Evolutionary conservation across 2,888 invertebrate genomes (phyloP).

Genomic region (Cerastis leucographa): DNA sequence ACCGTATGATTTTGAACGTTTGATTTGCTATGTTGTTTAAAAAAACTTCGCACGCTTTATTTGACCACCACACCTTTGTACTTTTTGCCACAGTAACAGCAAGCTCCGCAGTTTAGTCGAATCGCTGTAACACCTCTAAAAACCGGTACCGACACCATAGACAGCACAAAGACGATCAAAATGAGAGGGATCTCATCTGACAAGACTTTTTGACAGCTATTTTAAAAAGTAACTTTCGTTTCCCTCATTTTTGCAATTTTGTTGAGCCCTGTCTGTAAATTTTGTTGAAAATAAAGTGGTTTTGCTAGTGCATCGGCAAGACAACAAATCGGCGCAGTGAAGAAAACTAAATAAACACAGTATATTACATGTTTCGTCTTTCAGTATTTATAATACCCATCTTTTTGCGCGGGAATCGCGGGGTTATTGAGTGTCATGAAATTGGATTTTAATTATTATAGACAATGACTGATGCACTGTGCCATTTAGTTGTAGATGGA

Average conservation of each 20-base stretch:
- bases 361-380: conserved; percentile 10
- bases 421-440: conserved; percentile 52
- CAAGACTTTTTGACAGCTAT: conserved; percentile 52
- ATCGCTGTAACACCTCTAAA: not conserved
- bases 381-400: conserved; percentile 23
- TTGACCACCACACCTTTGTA: not conserved
- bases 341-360: conserved; percentile 1
- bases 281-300: conserved; percentile 40
- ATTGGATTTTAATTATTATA: conserved; percentile 41
- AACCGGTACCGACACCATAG: not conserved
- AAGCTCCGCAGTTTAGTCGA: conserved; percentile 18
- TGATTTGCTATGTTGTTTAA: not conserved
- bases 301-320: conserved; percentile 9
- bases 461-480: conserved; percentile 87
- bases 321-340: conserved; percentile 17
- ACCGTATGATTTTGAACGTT: too few species aligned
- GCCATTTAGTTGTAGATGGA: conserved; percentile 89
- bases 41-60: not conserved
- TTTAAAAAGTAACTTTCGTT: conserved; percentile 63
- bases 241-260: conserved; percentile 53
- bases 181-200: not conserved
- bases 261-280: conserved; percentile 49
- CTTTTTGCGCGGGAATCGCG: conserved; percentile 72
- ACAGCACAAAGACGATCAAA: not conserved
- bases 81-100: not conserved